Conservation (phyloP, 2,797 vertebrate species). For the Dromococcyx pavoninus region DNA sequence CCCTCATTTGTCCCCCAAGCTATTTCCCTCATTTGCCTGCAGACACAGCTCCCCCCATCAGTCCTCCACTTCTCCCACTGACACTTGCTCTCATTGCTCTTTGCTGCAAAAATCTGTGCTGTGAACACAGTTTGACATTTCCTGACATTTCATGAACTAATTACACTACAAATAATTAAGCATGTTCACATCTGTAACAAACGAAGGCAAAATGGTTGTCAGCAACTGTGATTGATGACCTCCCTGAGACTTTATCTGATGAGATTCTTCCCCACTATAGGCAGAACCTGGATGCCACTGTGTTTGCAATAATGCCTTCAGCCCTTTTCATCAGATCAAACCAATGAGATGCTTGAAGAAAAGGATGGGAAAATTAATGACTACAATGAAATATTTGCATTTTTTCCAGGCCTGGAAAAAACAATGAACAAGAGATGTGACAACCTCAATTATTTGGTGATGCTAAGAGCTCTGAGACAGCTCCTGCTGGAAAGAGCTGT, state of each 20-base stretch:
- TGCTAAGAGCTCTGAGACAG: constrained; percentile 90
- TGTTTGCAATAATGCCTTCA: constrained; percentile 86
- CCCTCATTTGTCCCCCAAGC: constrained; percentile 73
- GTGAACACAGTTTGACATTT: constrained; percentile 85
- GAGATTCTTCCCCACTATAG: constrained; percentile 84
- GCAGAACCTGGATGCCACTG: constrained; percentile 86
- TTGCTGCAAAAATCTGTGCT: constrained; percentile 75
- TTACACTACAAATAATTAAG: constrained; percentile 93
- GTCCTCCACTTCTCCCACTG: constrained; percentile 70
- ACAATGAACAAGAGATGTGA: constrained; percentile 98
- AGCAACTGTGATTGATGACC: constrained; percentile 87
- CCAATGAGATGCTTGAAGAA: constrained; percentile 84
- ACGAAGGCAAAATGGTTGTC: constrained; percentile 85
- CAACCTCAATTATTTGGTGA: constrained; percentile 99
- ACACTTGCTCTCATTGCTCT: constrained; percentile 78
- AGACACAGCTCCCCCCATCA: constrained; percentile 65
- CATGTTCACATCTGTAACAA: constrained; percentile 89
- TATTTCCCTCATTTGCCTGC: constrained; percentile 72
- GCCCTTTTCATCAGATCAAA: constrained; percentile 89
- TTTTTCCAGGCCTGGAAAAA: constrained; percentile 86
- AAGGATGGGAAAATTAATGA: constrained; percentile 98
- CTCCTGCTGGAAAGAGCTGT: constrained; percentile 88
- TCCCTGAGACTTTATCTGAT: constrained; percentile 85
- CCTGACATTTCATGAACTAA: constrained; percentile 88
- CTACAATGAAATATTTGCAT: constrained; percentile 96